A percentile compares a stretch with the other conserved stretches of the same genome.
Conservation (phyloP, 1,140 invertebrate species). For the Grapholita molesta region DNA sequence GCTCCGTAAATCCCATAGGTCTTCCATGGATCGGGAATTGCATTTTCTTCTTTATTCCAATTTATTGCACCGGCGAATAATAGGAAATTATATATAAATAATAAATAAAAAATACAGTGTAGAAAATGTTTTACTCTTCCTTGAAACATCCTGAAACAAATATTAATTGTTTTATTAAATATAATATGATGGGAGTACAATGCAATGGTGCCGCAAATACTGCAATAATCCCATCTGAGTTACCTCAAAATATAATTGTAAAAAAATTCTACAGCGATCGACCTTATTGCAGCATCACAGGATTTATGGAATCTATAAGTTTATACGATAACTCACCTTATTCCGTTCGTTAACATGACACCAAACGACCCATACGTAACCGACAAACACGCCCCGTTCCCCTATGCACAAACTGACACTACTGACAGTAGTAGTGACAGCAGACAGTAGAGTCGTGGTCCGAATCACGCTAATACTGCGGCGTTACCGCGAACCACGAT, state of each 20-base stretch:
- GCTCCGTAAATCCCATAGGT: conserved; percentile 87
- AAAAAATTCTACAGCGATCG: neutral
- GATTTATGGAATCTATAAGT: neutral
- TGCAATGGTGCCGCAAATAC: neutral
- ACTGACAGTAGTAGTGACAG: too few species aligned
- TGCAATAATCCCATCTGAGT: neutral
- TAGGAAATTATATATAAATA: conserved; percentile 88
- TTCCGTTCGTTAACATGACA: neutral
- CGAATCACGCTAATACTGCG: too few species aligned
- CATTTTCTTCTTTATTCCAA: conserved; percentile 80
- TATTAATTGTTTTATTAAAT: neutral
- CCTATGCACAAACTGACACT: neutral
- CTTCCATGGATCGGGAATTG: conserved; percentile 85
- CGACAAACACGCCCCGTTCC: neutral
- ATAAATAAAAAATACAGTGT: conserved; percentile 87
- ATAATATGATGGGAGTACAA: neutral
- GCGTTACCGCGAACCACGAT: too few species aligned
- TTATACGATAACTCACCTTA: neutral
- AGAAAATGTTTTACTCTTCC: conserved; percentile 76
- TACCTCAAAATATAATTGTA: neutral
- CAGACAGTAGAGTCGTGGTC: too few species aligned
- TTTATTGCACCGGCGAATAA: conserved; percentile 88
- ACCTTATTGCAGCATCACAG: neutral
- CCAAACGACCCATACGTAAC: neutral
- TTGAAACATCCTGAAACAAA: conserved; percentile 71